A percentile compares a stretch with the other conserved stretches of the same genome.
These are phyloP conservation scores for Galeopsomyia nigrocyanea DNA, from an alignment of 2,888 invertebrate species.

Conservation along the genomic window DNA sequence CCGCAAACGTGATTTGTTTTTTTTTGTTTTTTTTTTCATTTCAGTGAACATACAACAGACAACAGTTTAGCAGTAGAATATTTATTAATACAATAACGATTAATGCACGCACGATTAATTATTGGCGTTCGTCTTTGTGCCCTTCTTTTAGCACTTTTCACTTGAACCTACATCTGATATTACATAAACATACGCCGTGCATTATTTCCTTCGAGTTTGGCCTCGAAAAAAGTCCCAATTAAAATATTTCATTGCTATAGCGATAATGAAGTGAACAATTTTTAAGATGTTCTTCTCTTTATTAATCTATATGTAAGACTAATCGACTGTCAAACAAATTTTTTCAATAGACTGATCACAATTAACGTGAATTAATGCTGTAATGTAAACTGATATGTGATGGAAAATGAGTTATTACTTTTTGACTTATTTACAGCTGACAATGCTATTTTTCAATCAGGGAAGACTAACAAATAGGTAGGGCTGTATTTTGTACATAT, in stretches of 20 bases:
- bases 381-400: background rate
- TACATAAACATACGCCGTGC: slow-evolving; percentile 38
- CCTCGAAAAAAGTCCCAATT: slow-evolving; percentile 26
- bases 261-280: background rate
- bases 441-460: slow-evolving; percentile 26
- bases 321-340: background rate
- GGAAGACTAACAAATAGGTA: slow-evolving; percentile 29
- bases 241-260: slow-evolving; percentile 11
- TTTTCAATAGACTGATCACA: background rate
- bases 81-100: slow-evolving; percentile 65
- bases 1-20: slow-evolving; percentile 33
- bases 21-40: slow-evolving; percentile 40
- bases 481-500: slow-evolving; percentile 15
- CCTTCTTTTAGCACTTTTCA: slow-evolving; percentile 4
- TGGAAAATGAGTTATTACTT: background rate
- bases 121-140: slow-evolving; percentile 36
- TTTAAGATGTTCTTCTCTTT: background rate
- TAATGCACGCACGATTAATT: slow-evolving; percentile 56
- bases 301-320: background rate
- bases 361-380: too few relatives aligned
- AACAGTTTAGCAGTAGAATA: slow-evolving; percentile 67
- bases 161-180: slow-evolving; percentile 49
- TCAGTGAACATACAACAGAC: slow-evolving; percentile 66
- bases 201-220: slow-evolving; percentile 16
- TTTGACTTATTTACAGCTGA: background rate